These are phyloP conservation scores for Hyles euphorbiae DNA, from an alignment of 1,140 invertebrate species.

Conservation along the genomic window DNA sequence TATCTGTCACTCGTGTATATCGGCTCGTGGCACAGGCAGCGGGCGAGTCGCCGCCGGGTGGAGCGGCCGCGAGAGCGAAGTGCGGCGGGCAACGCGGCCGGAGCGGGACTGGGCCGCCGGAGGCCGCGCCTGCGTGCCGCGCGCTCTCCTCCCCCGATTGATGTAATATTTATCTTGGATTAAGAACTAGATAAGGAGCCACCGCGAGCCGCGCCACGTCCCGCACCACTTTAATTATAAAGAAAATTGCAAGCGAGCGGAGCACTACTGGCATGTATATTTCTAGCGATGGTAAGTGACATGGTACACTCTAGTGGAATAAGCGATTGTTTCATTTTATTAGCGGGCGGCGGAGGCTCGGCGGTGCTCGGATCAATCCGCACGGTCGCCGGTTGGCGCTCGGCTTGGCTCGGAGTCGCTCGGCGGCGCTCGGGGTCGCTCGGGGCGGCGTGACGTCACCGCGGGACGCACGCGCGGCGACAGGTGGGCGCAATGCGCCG, in stretches of 20 bases:
- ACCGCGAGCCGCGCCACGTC: conserved; percentile 36
- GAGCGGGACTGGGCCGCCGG: conserved; percentile 58
- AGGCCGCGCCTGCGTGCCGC: conserved; percentile 49
- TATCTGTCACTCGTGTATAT: conserved; percentile 24
- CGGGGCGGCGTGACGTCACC: conserved; percentile 54
- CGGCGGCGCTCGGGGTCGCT: conserved; percentile 36
- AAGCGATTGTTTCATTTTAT: conserved; percentile 36
- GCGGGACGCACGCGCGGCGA: conserved; percentile 68
- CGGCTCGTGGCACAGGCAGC: conserved; percentile 39
- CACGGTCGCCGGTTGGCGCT: conserved; percentile 23
- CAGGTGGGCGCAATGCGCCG: conserved; percentile 71
- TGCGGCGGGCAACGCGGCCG: conserved; percentile 60
- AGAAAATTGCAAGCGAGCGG: conserved; percentile 2
- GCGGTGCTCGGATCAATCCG: conserved; percentile 50
- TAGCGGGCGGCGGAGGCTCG: conserved; percentile 33
- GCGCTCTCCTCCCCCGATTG: conserved; percentile 53
- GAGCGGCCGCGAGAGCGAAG: conserved; percentile 48
- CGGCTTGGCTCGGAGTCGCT: conserved; percentile 15
- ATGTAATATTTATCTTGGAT: conserved; percentile 74
- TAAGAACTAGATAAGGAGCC: conserved; percentile 68
- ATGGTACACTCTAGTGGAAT: conserved; percentile 11
- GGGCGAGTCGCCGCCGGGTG: conserved; percentile 60
- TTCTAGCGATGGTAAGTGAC: no score
- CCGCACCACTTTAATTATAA: conserved; percentile 7
- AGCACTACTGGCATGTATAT: neutral